Evolutionary conservation across 2,113 vertebrate species (phyloP), one percentile per base, ranked within the genome.

Genomic region (Corythaeola cristata): DNA sequence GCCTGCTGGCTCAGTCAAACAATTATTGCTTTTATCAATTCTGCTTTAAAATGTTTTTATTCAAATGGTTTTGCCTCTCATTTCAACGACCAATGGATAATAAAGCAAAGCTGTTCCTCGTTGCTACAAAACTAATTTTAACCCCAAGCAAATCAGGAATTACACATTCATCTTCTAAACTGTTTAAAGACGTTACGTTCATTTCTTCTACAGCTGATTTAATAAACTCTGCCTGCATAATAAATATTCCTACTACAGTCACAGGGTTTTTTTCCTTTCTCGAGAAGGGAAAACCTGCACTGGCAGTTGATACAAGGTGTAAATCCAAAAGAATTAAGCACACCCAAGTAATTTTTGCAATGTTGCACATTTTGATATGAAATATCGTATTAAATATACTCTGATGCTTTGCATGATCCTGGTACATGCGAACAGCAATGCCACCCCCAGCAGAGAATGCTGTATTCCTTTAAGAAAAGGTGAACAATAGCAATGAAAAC

Each of bases 401-500:
- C 86, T 79, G 92, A 96, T 96, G 95, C 92, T 86, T 81, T 6
- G 52, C 95, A 83, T 63, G 87, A 88, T 92, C 88, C 89, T 79
- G 90, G 89, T 96, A 88, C 60, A 50, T 56, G 94, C 89, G 90
- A 97, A 96, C 84, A 96, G 92, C 89, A 93, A 89, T 93, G 95
- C 97, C 87, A 95, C 95, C 97, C 95, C 96, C 93, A 97, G 94
- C 96, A 95, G 89, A 82, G 92, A 97, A 95, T 90, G 97, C 93
- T 84, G n/a, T 73, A 94, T 91, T 98, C 95, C 98, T 93, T 96
- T 94, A 97, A 96, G 97, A 90, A 97, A 98, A 96, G 96, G 78
- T 93, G 95, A 98, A 97, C 97, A 98, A 97, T 96, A 98, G 97
- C 97, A 96, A 94, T 97, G 93, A 97, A 96, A 97, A 95, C 94